Evolutionary conservation across 2,888 invertebrate genomes (phyloP), one percentile per base, ranked within the genome.

Genomic region (Nymphalis urticae): DNA sequence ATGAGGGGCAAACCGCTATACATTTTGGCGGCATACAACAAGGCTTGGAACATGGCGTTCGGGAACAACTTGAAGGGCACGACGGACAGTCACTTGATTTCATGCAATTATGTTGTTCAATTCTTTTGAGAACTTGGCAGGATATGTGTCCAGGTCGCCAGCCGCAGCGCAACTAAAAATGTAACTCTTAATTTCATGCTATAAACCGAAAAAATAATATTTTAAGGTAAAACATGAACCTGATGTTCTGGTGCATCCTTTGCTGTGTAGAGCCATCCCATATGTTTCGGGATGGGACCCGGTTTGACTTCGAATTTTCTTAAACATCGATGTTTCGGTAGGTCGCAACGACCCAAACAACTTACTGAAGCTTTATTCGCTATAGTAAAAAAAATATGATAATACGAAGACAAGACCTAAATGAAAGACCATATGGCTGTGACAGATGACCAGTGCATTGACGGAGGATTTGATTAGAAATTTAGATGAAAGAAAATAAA

Each of bases 131-230:
- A 27, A 92, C 92, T 5, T 87, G 81, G 73, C 91, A 91, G 24
- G 88, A 86, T 66, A 92, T 90, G 76, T 92, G 92, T n/a, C 92
- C 92, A 7, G 92, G 92, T 9, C 92, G 89, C 92, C 92, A 92
- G 48, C 92, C 92, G 75, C 92, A 92, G 69, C 89, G 82, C 62
- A 90, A 77, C 92, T 92, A 80, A 50, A 76, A 76, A 79, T 67
- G 54, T 36, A 68, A 50, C n/a, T 8, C 19, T 50, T 27, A 42
- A 42, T 58, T 19, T 42, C 36, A 58, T 19, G 42, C 36, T 4
- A 32, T 19, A 8, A 58, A 19, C 13, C 19, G 19, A 10, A 42
- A 21, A 4, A 4, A 42, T 58, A 19, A 13, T 4, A 19, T 16
- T 36, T 65, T 42, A 50, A 60, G 4, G 7, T 42, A 48, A 48